Percentiles rank a stretch among this genome's conserved stretches.
phyloP scores from a whole-genome alignment of 2,113 vertebrate genomes.

The Pachyramphus minor region DNA sequence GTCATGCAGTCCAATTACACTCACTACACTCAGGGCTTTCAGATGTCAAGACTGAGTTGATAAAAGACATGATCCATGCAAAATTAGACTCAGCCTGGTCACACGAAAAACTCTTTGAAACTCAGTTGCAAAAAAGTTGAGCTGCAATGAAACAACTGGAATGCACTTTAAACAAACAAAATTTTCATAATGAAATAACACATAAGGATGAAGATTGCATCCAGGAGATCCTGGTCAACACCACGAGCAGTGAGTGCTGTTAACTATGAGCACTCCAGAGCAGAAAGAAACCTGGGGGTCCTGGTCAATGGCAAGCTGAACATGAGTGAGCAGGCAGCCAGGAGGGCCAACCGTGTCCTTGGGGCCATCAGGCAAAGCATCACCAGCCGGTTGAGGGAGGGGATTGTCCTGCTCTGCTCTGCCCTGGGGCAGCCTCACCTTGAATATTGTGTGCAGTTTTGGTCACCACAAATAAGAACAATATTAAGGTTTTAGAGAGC shows the following conservation, averaged over 20 bases:
- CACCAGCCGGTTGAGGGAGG: background rate
- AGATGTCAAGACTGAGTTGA: background rate
- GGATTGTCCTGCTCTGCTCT: background rate
- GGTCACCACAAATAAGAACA: background rate
- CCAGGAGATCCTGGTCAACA: background rate
- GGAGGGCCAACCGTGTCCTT: background rate
- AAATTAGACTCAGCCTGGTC: background rate
- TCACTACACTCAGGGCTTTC: background rate
- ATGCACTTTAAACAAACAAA: background rate
- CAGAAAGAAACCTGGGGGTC: background rate
- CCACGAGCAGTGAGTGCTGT: background rate
- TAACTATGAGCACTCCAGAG: background rate
- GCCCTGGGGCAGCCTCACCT: background rate
- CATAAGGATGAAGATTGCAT: background rate
- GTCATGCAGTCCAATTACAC: background rate
- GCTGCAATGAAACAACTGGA: background rate
- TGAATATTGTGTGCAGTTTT: background rate
- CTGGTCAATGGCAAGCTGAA: background rate
- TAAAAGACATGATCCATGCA: background rate
- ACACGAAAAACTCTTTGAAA: background rate
- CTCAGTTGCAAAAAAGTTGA: background rate
- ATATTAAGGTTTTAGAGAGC: background rate
- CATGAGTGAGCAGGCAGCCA: background rate
- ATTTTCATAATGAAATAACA: background rate
- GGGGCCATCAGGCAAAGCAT: background rate